These are phyloP conservation scores for Conopomorpha cramerella DNA, from an alignment of 1,140 invertebrate species.

Conservation along the genomic window DNA sequence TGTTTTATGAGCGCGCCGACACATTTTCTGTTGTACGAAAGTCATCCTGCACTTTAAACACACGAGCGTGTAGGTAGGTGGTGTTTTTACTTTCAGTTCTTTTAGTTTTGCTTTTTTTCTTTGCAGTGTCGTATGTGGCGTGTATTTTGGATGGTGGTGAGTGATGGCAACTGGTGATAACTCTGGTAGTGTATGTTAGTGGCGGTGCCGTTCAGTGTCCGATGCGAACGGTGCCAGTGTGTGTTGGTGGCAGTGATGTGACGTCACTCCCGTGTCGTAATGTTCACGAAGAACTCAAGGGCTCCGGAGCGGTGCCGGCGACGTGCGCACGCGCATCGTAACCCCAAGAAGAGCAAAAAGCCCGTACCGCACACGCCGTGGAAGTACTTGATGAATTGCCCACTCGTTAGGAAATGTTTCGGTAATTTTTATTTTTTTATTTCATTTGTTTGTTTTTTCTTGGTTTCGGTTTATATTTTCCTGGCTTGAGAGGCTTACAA, in stretches of 20 bases:
- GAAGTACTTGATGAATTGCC: constrained; percentile 63
- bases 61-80: no score
- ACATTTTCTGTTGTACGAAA: no score
- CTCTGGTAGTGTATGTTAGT: constrained; percentile 29
- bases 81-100: constrained; percentile 36
- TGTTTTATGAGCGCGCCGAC: no score
- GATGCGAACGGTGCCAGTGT: constrained; percentile 8
- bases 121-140: constrained; percentile 45
- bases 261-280: constrained; percentile 41
- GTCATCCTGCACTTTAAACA: no score
- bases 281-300: constrained; percentile 53
- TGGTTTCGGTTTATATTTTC: constrained; percentile 5
- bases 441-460: constrained; percentile 13
- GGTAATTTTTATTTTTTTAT: constrained; percentile 43
- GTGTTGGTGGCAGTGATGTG: constrained; percentile 46
- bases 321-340: constrained; percentile 41
- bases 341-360: constrained; percentile 55
- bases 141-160: constrained; percentile 13
- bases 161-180: constrained; percentile 42
- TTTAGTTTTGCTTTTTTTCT: constrained; percentile 45
- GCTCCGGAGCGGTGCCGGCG: constrained; percentile 44
- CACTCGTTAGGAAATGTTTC: constrained; percentile 63
- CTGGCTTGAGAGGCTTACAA: no score
- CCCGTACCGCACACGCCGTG: constrained; percentile 50
- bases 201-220: constrained; percentile 9